Base-by-base conservation (phyloP, 2,888 invertebrate species). In the Hyposoter dolosus region DNA sequence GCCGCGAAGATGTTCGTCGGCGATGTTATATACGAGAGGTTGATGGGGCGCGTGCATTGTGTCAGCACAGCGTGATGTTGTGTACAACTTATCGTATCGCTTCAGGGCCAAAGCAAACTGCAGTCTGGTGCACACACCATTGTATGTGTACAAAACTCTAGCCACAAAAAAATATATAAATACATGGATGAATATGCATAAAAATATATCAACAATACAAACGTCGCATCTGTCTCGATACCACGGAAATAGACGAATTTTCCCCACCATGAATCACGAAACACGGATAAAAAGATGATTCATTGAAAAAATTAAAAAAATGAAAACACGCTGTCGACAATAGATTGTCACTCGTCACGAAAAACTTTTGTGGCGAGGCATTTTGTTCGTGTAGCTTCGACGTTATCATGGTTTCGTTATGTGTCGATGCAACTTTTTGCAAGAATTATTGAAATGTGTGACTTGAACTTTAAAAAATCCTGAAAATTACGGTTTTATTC, bases 11-110 rank as follows among this genome's bases (percentile, higher is more conserved):
- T 83, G 69, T 83, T 81, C 63, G 66, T 68, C 69, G 83, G 60
- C 47, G 35, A 65, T 76, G 69, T 75, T 75, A 74, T 77, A 68
- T 74, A 77, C 23, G 66, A 28, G 75, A 82, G 65, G n/a, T 75
- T 66, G 71, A 82, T 82, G 85, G 79, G 83, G 74, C 85, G 72
- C 83, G 81, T 88, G 88, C 85, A 89, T 90, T 89, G 90, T 90
- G 88, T 85, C 84, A 78, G 87, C 84, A 35, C 87, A 83, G 83
- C 89, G 65, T 89, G 88, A 87, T 85, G 85, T 88, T 87, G 80
- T 83, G 88, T 87, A 81, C 81, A 82, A 85, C 84, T 75, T 85
- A n/a, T n/a, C n/a, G 83, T 82, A 84, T 82, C 71, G 81, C 85
- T 81, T 60, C 83, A 17, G 77, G 81, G 69, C 69, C 47, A 35